phyloP scores from a whole-genome alignment of 2,113 vertebrate species.

The Sphaerodactylus townsendi region DNA sequence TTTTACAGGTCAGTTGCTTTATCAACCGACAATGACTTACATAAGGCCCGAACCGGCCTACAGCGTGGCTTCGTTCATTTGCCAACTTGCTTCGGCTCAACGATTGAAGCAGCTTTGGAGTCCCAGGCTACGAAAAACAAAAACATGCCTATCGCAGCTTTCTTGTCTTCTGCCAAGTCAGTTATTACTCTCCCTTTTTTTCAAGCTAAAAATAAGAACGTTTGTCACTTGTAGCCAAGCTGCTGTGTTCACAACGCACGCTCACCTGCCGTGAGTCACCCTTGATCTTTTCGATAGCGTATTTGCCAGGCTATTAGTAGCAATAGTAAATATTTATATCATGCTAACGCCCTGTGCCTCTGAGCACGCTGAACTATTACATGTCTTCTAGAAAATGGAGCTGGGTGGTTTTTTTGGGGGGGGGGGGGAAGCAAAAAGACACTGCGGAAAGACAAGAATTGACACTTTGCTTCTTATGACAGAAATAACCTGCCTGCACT shows the following conservation, averaged over 20 bases:
- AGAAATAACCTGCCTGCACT: neutral
- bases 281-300: neutral
- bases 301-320: constrained; percentile 14
- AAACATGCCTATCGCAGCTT: neutral
- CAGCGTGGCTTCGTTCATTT: accelerated
- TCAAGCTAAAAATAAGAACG: neutral
- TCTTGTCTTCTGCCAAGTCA: neutral
- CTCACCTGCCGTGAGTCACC: neutral
- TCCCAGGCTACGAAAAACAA: neutral
- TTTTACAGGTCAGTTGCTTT: neutral
- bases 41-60: neutral
- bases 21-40: neutral
- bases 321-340: constrained; percentile 26
- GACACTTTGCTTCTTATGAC: neutral
- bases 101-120: neutral
- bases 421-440: neutral
- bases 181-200: neutral
- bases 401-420: accelerated
- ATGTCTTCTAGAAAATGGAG: neutral
- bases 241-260: neutral
- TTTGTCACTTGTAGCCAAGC: neutral
- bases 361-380: neutral
- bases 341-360: neutral
- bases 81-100: neutral
- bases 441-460: neutral